A percentile compares a stretch with the other conserved stretches of the same genome.
Conservation (phyloP, 2,888 invertebrate genomes). For the Automeris io region DNA sequence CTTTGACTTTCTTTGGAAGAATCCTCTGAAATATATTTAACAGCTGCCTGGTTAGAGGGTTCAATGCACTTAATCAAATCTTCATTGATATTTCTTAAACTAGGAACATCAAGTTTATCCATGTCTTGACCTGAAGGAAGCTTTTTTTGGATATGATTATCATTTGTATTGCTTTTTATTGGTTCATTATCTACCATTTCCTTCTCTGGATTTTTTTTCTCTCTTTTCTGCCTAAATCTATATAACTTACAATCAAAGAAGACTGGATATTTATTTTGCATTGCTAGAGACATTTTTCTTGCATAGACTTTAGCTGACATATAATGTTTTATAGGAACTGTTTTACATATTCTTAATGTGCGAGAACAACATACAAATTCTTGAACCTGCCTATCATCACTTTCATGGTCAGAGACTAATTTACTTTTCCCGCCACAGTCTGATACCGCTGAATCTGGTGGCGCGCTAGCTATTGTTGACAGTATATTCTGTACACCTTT, state of each 20-base stretch:
- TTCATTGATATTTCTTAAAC: neutral
- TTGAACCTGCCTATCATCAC: constrained; percentile 23
- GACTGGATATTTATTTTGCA: constrained; percentile 53
- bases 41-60: neutral
- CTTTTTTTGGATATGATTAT: constrained; percentile 4
- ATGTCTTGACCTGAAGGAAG: neutral
- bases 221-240: constrained; percentile 24
- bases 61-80: neutral
- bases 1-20: neutral
- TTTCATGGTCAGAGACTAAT: constrained; percentile 7
- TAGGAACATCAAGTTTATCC: neutral
- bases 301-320: constrained; percentile 50
- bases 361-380: constrained; percentile 40
- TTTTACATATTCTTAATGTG: constrained; percentile 45
- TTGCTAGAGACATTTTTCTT: constrained; percentile 32
- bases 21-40: neutral
- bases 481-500: constrained; percentile 48
- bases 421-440: constrained; percentile 30
- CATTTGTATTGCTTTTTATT: neutral
- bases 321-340: constrained; percentile 50
- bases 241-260: constrained; percentile 54
- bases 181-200: neutral
- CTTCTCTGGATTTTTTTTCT: constrained; percentile 3
- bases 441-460: no score
- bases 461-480: constrained; percentile 33